Evolutionary conservation across 1,140 invertebrate genomes (phyloP).

Genomic region (Apis cerana): DNA sequence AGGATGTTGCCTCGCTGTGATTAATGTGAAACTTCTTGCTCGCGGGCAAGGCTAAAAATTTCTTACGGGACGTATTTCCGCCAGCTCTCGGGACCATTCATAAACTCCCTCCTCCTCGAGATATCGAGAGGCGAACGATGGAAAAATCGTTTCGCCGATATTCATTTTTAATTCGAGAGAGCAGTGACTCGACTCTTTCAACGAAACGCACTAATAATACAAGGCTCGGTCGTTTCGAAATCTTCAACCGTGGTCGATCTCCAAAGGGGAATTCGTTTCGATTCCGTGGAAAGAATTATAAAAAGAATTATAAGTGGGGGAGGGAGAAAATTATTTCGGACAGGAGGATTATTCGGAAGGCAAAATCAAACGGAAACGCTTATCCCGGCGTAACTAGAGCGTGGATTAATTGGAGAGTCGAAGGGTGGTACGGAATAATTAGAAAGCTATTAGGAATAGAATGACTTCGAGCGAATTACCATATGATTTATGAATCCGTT

Average conservation of each 20-base stretch:
- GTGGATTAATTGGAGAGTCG: constrained; percentile 1
- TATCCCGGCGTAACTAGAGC: constrained; percentile 1
- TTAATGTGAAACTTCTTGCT: constrained; percentile 57
- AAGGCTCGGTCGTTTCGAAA: no score
- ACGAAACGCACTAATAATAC: no score
- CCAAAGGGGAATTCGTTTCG: no score
- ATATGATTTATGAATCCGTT: constrained; percentile 14
- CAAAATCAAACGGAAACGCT: neutral
- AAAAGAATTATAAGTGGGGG: no score
- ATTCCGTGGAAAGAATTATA: no score
- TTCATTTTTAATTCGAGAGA: no score
- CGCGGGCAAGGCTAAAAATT: constrained; percentile 49
- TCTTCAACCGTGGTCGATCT: no score
- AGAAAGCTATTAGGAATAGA: constrained; percentile 22
- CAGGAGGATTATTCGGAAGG: neutral
- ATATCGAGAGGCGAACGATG: neutral
- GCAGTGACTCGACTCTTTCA: no score
- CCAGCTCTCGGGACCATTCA: constrained; percentile 31
- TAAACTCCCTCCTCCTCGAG: constrained; percentile 16
- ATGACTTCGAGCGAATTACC: neutral
- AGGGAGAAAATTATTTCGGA: no score
- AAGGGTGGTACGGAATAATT: constrained; percentile 15
- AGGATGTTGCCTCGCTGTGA: constrained; percentile 50
- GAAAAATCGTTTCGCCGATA: neutral
- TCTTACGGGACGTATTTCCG: constrained; percentile 49